These are phyloP conservation scores for Ploceus nigricollis DNA, from an alignment of 2,113 vertebrate genomes.

Conservation along the genomic window DNA sequence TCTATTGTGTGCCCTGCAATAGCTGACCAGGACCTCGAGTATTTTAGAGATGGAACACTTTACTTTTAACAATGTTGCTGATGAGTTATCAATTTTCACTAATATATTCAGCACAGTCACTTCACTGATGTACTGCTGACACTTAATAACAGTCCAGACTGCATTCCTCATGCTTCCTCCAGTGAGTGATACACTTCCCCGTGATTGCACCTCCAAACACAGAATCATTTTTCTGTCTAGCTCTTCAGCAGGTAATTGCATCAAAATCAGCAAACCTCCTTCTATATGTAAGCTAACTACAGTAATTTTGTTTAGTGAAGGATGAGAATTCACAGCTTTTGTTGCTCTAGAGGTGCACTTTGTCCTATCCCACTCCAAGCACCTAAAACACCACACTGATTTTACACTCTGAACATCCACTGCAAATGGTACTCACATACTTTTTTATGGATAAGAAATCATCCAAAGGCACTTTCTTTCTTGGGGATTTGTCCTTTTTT, in stretches of 20 bases:
- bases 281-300: background rate
- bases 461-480: background rate
- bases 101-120: background rate
- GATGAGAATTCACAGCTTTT: background rate
- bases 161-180: background rate
- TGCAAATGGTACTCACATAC: background rate
- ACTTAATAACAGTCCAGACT: background rate
- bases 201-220: background rate
- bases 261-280: background rate
- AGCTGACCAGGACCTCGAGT: background rate
- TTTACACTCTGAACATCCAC: background rate
- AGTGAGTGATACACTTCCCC: background rate
- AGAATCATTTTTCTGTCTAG: background rate
- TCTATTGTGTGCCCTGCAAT: accelerated
- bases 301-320: background rate
- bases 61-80: background rate
- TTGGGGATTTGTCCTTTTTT: background rate
- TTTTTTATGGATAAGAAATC: background rate
- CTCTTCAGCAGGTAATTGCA: background rate
- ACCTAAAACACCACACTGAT: background rate
- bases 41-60: background rate
- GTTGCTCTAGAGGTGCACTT: background rate
- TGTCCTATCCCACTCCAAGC: background rate
- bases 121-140: background rate
- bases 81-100: background rate